Base-by-base conservation (phyloP, 2,797 vertebrate genomes). In the Glossophaga mutica region DNA sequence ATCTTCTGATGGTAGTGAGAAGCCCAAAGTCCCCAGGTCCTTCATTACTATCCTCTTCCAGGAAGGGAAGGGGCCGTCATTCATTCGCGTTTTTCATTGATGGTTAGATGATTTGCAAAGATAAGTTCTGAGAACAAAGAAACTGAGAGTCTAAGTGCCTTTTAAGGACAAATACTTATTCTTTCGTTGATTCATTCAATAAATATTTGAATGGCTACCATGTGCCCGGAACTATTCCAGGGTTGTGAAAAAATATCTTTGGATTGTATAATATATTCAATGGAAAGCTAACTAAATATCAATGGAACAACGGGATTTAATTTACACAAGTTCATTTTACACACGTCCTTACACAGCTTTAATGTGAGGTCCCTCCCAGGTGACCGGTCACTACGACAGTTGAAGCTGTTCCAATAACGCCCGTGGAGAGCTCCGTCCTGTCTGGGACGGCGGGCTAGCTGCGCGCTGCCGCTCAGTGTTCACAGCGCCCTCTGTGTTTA, bases 181-280 rank as follows among this genome's bases (percentile, higher is more conserved):
- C 46, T 95, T 90, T 74, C 42, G 78, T 29, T 67, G 55, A 55
- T 83, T 95, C 21, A 81, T 62, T 82, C 44, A 48, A 11, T 88
- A 94, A 82, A 87, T 71, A 88, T 78, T 84, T 94, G 52, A 81
- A 42, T 90, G 85, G 19, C 62, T 92, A 74, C 50, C 55, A 71
- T 4, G 15, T 93, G 16, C 44, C 44, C 32, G 22, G 50, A 93
- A 94, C 76, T 76, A 42, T 44, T 94, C 71, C 46, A 86, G 46
- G 65, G 29, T 34, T 93, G 65, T 46, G 52, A 62, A 21, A 71
- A 81, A 83, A 15, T 22, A 55, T 29, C n/a, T 91, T 71, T 93
- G 74, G 19, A 19, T 92, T 74, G 68, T 37, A 65, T 48, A 32
- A 81, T 78, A 29, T 18, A 57, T 21, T 70, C n/a, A 44, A 29